A percentile compares a stretch with the other conserved stretches of the same genome.
Evolutionary conservation across 2,797 vertebrate species (phyloP).

Genomic region (Ambastaia sidthimunki): DNA sequence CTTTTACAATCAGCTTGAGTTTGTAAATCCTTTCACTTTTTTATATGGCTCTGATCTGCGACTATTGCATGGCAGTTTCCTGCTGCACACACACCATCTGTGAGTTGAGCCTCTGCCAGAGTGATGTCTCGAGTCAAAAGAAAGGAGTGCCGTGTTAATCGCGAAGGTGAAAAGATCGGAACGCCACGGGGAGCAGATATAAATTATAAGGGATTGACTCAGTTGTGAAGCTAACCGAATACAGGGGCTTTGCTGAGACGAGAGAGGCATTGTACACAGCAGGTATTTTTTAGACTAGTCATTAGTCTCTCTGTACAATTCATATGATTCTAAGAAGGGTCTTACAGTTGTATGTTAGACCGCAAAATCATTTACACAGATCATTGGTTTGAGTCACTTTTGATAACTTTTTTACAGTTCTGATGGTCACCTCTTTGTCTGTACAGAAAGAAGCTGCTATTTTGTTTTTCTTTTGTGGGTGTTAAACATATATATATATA

Average conservation of each 20-base stretch:
- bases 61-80: conserved; percentile 55
- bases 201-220: conserved; percentile 58
- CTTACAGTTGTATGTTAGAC: conserved; percentile 94
- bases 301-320: conserved; percentile 73
- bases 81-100: conserved; percentile 57
- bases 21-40: conserved; percentile 51
- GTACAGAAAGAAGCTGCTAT: conserved; percentile 99
- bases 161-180: conserved; percentile 46
- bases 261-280: conserved; percentile 60
- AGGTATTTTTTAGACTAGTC: conserved; percentile 75
- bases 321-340: conserved; percentile 78
- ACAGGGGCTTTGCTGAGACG: conserved; percentile 36
- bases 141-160: conserved; percentile 66
- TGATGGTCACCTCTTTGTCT: conserved; percentile 97
- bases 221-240: conserved; percentile 53
- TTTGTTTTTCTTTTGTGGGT: conserved; percentile 92
- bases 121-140: conserved; percentile 44
- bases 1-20: conserved; percentile 54
- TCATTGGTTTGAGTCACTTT: conserved; percentile 94
- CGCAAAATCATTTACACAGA: conserved; percentile 85
- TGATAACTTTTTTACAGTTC: conserved; percentile 96
- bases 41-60: conserved; percentile 46
- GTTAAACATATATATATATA: conserved; percentile 73
- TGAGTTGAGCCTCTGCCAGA: conserved; percentile 57
- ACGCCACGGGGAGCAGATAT: conserved; percentile 51